Evolutionary conservation across 2,888 invertebrate genomes (phyloP).

Genomic region (Ischnus inquisitorius): DNA sequence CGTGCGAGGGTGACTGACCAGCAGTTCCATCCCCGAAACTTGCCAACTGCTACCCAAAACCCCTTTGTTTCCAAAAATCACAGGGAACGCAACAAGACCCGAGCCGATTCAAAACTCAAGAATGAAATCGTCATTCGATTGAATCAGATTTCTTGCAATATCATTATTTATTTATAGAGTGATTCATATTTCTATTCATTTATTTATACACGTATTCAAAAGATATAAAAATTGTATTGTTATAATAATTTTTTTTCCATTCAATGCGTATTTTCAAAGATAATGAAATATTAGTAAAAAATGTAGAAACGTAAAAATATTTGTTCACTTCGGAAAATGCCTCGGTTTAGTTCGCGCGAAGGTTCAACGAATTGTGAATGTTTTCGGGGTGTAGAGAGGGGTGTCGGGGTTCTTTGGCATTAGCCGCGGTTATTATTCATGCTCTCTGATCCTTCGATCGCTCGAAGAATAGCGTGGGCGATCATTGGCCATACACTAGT

Average conservation of each 20-base stretch:
- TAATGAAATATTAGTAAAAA: neutral
- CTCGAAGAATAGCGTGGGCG: conserved; percentile 66
- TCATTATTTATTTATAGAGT: no score
- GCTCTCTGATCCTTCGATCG: conserved; percentile 71
- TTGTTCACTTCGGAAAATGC: neutral
- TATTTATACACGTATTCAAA: no score
- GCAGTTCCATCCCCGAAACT: conserved; percentile 16
- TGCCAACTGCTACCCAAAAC: neutral
- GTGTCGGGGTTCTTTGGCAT: conserved; percentile 31
- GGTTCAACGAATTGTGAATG: neutral
- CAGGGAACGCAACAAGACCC: neutral
- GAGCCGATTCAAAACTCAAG: neutral
- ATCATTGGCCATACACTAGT: conserved; percentile 37
- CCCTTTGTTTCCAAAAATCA: neutral
- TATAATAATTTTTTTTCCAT: neutral
- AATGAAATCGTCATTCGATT: no score
- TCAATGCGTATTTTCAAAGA: neutral
- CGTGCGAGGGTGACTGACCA: conserved; percentile 28
- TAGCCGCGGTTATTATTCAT: conserved; percentile 76
- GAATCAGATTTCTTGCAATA: no score
- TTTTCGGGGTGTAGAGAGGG: neutral
- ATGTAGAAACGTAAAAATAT: neutral
- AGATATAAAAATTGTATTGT: no score
- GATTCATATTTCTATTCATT: no score
- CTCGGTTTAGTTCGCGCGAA: neutral